Evolutionary conservation across 2,888 invertebrate genomes (phyloP).

Genomic region (Psococerastis gibbosa): DNA sequence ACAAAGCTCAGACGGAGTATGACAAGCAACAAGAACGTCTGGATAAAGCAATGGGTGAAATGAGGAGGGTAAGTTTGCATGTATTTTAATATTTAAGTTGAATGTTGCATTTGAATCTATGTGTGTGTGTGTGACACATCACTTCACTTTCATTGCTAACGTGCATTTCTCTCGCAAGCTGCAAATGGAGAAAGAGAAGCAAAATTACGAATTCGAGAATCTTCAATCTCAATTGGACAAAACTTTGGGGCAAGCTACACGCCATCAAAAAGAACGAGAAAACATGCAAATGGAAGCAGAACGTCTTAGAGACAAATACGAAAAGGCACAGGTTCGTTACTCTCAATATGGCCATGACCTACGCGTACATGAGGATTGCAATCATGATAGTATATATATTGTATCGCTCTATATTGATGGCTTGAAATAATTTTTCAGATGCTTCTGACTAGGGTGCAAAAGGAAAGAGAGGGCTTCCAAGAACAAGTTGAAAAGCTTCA

Average conservation of each 20-base stretch:
- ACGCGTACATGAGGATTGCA: neutral
- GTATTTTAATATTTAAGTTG: conserved; percentile 8
- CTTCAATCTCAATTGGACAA: conserved; percentile 82
- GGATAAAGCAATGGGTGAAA: conserved; percentile 64
- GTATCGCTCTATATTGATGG: conserved; percentile 15
- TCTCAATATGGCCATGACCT: neutral
- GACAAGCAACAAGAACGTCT: conserved; percentile 77
- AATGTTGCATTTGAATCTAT: conserved; percentile 8
- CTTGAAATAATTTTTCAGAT: conserved; percentile 31
- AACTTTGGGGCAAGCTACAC: conserved; percentile 64
- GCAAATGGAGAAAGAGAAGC: conserved; percentile 80
- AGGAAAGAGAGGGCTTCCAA: conserved; percentile 67
- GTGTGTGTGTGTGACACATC: neutral
- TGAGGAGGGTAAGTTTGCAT: conserved; percentile 47
- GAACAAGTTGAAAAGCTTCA: conserved; percentile 65
- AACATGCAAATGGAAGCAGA: conserved; percentile 67
- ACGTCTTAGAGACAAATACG: conserved; percentile 70
- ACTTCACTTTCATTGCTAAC: neutral
- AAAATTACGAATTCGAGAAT: conserved; percentile 77
- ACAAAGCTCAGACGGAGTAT: conserved; percentile 76
- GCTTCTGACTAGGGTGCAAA: conserved; percentile 58
- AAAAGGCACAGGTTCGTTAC: conserved; percentile 62
- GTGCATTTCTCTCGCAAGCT: conserved; percentile 29
- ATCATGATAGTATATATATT: neutral
- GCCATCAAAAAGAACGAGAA: conserved; percentile 81